These are phyloP conservation scores for Diabrotica undecimpunctata DNA, from an alignment of 1,140 invertebrate genomes.

Conservation along the genomic window DNA sequence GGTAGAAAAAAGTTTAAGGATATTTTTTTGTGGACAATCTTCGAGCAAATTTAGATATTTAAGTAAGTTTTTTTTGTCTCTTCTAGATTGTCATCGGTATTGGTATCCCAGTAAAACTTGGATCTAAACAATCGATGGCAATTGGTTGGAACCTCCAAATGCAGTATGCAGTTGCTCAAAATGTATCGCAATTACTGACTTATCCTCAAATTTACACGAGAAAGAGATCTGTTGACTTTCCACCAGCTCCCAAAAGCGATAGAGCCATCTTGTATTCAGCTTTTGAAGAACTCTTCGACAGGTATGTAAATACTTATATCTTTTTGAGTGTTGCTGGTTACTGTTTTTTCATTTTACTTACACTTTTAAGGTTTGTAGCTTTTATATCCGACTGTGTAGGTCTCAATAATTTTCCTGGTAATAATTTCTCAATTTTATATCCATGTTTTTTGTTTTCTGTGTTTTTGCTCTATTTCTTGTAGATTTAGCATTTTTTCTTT, in stretches of 20 bases:
- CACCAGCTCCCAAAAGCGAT: conserved; percentile 9
- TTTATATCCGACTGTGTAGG: no score
- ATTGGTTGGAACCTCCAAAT: conserved; percentile 31
- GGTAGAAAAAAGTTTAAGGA: no score
- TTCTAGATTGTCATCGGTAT: conserved; percentile 27
- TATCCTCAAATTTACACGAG: conserved; percentile 21
- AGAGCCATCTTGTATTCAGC: conserved; percentile 18
- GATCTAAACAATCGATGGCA: conserved; percentile 27
- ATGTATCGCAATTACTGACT: conserved; percentile 9
- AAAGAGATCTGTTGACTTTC: background rate
- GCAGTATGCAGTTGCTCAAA: conserved; percentile 23
- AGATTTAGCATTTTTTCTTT: no score
- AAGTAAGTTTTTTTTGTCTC: conserved; percentile 3
- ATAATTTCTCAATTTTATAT: no score
- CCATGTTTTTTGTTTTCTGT: no score
- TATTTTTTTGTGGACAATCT: no score
- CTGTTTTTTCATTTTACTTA: no score
- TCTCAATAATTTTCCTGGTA: no score
- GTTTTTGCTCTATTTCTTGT: no score
- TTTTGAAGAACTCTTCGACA: conserved; percentile 22
- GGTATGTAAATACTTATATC: conserved; percentile 6
- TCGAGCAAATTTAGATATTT: no score
- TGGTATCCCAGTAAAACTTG: conserved; percentile 24
- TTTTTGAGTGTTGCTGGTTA: no score
- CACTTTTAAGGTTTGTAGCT: no score